A percentile compares a stretch with the other conserved stretches of the same genome.
Evolutionary conservation across 2,888 invertebrate species (phyloP).

Genomic region (Idaea biselata): DNA sequence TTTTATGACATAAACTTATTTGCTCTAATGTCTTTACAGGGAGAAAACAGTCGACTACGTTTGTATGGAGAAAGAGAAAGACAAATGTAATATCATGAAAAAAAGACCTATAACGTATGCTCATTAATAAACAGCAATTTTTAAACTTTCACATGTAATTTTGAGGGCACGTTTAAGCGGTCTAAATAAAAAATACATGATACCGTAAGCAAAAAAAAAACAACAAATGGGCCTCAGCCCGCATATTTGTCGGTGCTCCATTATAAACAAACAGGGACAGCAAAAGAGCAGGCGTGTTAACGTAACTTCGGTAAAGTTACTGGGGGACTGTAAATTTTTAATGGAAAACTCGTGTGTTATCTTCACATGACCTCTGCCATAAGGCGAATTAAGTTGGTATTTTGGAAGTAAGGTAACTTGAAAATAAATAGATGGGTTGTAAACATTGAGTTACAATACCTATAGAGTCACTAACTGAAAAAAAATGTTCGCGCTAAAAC

Average conservation of each 20-base stretch:
- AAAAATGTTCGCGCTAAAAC: too few species aligned
- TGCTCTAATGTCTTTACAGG: too few species aligned
- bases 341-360: conserved; percentile 18
- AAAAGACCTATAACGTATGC: not conserved
- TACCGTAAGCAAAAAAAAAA: conserved; percentile 9
- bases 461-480: too few species aligned
- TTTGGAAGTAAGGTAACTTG: not conserved
- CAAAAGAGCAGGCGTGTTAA: conserved; percentile 20
- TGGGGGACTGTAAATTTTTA: conserved; percentile 19
- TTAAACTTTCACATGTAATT: not conserved
- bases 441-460: too few species aligned
- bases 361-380: conserved; percentile 11
- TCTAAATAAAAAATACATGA: not conserved
- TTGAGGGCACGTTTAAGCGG: not conserved
- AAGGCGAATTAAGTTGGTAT: conserved; percentile 5
- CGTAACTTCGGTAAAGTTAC: conserved; percentile 12
- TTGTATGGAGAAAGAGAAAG: too few species aligned
- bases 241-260: conserved; percentile 18
- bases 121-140: not conserved
- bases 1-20: too few species aligned
- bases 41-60: too few species aligned
- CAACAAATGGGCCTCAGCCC: conserved; percentile 17
- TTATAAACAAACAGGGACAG: conserved; percentile 15
- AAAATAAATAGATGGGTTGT: not conserved
- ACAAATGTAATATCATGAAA: too few species aligned